Conservation (phyloP, 2,797 vertebrate genomes). For the Enteromius viviparus region DNA sequence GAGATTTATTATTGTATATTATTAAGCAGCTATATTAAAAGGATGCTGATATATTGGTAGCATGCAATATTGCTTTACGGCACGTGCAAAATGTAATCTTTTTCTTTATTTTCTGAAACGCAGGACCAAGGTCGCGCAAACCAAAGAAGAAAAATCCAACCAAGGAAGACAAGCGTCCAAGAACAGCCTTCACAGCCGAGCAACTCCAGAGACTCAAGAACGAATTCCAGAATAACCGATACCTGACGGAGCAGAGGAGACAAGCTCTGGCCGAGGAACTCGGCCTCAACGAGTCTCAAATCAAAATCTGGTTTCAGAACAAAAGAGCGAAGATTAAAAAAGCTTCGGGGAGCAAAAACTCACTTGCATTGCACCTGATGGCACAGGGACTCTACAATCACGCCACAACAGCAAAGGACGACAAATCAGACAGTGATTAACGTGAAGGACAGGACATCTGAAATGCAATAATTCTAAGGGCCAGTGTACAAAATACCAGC, state of each 20-base stretch:
- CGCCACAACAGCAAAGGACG: conserved; percentile 82
- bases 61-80: not conserved
- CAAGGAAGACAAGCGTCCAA: conserved; percentile 90
- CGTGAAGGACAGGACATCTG: conserved; percentile 54
- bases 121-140: conserved; percentile 93
- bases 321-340: conserved; percentile 94
- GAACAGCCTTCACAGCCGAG: conserved; percentile 89
- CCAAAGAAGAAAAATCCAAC: conserved; percentile 86
- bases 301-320: conserved; percentile 97
- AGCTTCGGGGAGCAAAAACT: conserved; percentile 84
- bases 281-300: conserved; percentile 90
- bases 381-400: conserved; percentile 92
- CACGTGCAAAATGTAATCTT: conserved; percentile 2
- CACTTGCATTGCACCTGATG: conserved; percentile 86
- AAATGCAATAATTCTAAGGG: conserved; percentile 88
- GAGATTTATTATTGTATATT: not conserved
- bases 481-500: conserved; percentile 90
- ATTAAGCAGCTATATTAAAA: not conserved
- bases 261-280: conserved; percentile 87
- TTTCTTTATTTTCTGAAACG: conserved; percentile 26
- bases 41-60: not conserved
- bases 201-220: conserved; percentile 87
- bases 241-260: conserved; percentile 88
- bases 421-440: conserved; percentile 90
- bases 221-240: conserved; percentile 89